Evolutionary conservation across 2,797 vertebrate genomes (phyloP), one percentile per base, ranked within the genome.

Genomic region (Rhinogobio ventralis): DNA sequence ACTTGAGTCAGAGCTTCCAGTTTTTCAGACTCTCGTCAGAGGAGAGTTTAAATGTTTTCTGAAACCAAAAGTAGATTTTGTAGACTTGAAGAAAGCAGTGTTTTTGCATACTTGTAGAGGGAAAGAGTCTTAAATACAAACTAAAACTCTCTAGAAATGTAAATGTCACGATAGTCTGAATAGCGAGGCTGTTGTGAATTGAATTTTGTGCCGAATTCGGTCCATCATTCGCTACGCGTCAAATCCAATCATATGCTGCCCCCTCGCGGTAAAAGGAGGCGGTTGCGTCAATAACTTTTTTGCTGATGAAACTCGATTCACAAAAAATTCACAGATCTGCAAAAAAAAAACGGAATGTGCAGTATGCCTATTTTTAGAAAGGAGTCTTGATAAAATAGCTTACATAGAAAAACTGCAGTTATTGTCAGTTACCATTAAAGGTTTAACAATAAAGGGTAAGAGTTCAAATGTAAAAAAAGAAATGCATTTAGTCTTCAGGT

Each of bases 201-300:
- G 30, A 42, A 25, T 15, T 9, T 7, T 14, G 28, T n/a, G 14
- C 42, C 28, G 66, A 45, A 66, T n/a, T 5, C 13, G n/a, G 8
- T 25, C 11, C 30, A 4, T 51, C 30, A 6, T 51, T 30, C 8
- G 3, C 28, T 3, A 19, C 5, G 20, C 33, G 2, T 36, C 19
- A 11, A 79, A 64, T 10, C 30, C 10, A 0, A 53, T 11, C 30
- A 30, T 51, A 23, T 74, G 39, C 82, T 53, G 66, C 82, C 85
- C 82, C 60, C 87, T 79, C 14, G 78, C 73, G 87, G 66, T 46
- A 8, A 53, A 51, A 14, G 8, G 7, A 0, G 39, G 51, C 1
- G 7, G 66, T 36, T 60, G 46, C 66, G 9, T 36, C n/a, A 15
- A 15, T 10, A 46, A 28, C 19, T 45, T n/a, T 76, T 75, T 9